Evolutionary conservation across 2,113 vertebrate species (phyloP).

Genomic region (Erythrocebus patas): DNA sequence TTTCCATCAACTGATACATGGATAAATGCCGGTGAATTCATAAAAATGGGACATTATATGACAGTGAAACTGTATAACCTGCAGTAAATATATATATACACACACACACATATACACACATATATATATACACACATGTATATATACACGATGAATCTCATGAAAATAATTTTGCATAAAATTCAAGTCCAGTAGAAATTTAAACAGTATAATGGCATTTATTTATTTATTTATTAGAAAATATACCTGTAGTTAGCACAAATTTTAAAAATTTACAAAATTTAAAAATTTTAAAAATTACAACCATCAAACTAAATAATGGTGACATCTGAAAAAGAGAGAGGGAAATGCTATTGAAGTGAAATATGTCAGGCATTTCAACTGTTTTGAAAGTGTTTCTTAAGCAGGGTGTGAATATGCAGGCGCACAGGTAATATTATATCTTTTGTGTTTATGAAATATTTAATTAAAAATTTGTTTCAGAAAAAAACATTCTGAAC

Average conservation of each 20-base stretch:
- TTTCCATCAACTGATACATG: neutral
- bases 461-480: conserved; percentile 11
- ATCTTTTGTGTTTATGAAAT: neutral
- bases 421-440: neutral
- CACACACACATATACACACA: neutral
- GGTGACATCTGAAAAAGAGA: neutral
- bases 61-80: neutral
- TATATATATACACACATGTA: too few relatives aligned
- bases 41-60: neutral
- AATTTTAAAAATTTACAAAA: neutral
- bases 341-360: neutral
- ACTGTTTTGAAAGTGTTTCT: neutral
- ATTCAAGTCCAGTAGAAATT: neutral
- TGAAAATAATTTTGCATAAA: neutral
- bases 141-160: neutral
- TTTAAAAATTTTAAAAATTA: too few relatives aligned
- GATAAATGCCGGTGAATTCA: neutral
- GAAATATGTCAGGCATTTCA: neutral
- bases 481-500: neutral
- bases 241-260: neutral
- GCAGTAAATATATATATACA: neutral
- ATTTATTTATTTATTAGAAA: neutral
- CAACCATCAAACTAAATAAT: neutral
- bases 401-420: neutral
- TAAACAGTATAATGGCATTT: neutral